Base-by-base conservation (phyloP, 2,888 invertebrate genomes). In the Callyntrura sp. region DNA sequence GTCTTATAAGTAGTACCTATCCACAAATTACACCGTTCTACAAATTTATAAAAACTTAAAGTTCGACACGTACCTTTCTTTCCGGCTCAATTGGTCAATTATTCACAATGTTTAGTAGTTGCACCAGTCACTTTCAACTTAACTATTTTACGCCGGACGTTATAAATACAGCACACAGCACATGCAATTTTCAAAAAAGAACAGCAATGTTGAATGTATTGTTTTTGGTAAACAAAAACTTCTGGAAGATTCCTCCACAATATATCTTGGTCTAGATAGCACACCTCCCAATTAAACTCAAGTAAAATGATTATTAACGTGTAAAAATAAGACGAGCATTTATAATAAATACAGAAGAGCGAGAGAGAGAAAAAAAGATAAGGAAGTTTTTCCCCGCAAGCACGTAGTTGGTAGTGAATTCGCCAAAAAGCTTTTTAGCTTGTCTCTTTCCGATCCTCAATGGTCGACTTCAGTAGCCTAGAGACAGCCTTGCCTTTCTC, bases 51-150 rank as follows among this genome's bases (percentile, higher is more conserved):
- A 57, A 57, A 57, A 57, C n/a, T 57, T 0, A n/a, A 57, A 57
- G n/a, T 57, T 57, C 3, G 12, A 57, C 20, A 57, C 57, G 17
- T 57, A 57, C 57, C 57, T 57, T 57, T 12, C n/a, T 57, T 20
- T 57, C 17, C 17, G 65, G 25, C 28, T 35, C 65, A 5, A 25
- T 14, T 11, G 28, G 65, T 17, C 65, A 65, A 65, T 28, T 28
- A 28, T 25, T 65, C 28, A 60, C 60, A 23, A 20, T 60, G 17
- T 60, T 0, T 23, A 65, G 9, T 14, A 60, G 12, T 60, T 23
- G 12, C 65, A 65, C 25, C 25, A 28, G 28, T 65, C 65, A 65
- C 65, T 28, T 25, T 65, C 28, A 28, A 65, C 28, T 65, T 35
- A 35, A 35, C 35, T 35, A 35, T 35, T n/a, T n/a, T 35, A 35